Base-by-base conservation (phyloP, 2,797 vertebrate species). In the Vespertilio murinus region DNA sequence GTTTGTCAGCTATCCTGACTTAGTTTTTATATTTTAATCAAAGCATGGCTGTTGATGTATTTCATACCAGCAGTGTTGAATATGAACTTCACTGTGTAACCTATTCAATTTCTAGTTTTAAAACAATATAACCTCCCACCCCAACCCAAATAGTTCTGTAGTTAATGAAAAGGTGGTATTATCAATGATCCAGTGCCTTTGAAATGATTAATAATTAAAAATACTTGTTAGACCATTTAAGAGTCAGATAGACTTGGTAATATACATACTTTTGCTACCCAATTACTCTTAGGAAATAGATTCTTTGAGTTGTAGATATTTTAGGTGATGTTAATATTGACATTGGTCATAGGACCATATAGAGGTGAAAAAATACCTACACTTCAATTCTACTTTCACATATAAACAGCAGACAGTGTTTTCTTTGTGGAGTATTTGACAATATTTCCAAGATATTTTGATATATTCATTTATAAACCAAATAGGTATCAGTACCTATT, bases 61-160 rank as follows among this genome's bases (percentile, higher is more conserved):
- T 92, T 82, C 47, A 38, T 47, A 84, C n/a, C 49, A 88, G 14
- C 47, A 54, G 3, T 80, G 23, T 75, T 38, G 23, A 94, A 33
- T 25, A 54, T 94, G 69, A 79, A 40, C 6, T 70, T 2, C 13
- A 30, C n/a, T 52, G 0, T 52, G 17, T 88, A 88, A 83, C 23
- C 12, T 93, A 0, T 75, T 77, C 28, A 40, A 69, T 95, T 93
- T 83, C 25, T 81, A 73, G n/a, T 88, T 84, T 93, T 90, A 56
- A 89, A 80, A 45, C n/a, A 93, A 74, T 74, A 25, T 54, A 49
- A 77, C 38, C 54, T 84, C n/a, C 49, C 8, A 70, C 18, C 3
- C 45, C 20, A 70, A 10, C 12, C 18, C 17, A 64, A 30, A 56
- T 81, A 74, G 12, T 85, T 81, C 30, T 85, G 12, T 6, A 59